phyloP scores from a whole-genome alignment of 92 coral and sea anemone species.

The Porites cylindrica region DNA sequence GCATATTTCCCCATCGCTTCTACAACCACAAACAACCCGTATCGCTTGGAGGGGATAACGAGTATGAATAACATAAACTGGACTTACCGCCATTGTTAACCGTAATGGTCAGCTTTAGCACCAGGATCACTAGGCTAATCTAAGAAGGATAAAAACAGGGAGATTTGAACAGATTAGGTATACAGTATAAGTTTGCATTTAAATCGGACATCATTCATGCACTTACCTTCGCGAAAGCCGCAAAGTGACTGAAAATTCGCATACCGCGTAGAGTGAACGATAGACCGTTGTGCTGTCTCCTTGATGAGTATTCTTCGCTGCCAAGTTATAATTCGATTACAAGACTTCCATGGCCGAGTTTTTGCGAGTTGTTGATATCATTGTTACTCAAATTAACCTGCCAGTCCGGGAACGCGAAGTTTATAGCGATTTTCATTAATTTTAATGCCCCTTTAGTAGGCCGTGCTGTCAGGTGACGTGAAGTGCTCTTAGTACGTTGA shows the following conservation, averaged over 20 bases:
- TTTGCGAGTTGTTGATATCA: background rate
- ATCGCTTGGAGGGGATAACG: constrained; percentile 10
- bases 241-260: constrained; percentile 10
- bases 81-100: constrained; percentile 41
- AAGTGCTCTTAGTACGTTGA: background rate
- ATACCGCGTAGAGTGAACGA: background rate
- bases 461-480: constrained; percentile 40
- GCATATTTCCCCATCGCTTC: background rate
- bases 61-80: background rate
- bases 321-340: background rate
- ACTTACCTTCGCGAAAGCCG: constrained; percentile 24
- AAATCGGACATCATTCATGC: background rate
- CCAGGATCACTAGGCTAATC: constrained; percentile 42
- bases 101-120: constrained; percentile 38
- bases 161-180: background rate
- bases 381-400: constrained; percentile 43
- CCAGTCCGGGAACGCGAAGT: constrained; percentile 57
- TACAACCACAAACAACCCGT: constrained; percentile 26
- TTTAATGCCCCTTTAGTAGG: constrained; percentile 75
- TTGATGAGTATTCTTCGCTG: background rate
- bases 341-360: constrained; percentile 6
- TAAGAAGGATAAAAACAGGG: background rate
- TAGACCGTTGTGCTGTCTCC: background rate
- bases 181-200: background rate
- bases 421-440: constrained; percentile 82